These are phyloP conservation scores for Hyles vespertilio DNA, from an alignment of 1,140 invertebrate genomes.

Conservation along the genomic window DNA sequence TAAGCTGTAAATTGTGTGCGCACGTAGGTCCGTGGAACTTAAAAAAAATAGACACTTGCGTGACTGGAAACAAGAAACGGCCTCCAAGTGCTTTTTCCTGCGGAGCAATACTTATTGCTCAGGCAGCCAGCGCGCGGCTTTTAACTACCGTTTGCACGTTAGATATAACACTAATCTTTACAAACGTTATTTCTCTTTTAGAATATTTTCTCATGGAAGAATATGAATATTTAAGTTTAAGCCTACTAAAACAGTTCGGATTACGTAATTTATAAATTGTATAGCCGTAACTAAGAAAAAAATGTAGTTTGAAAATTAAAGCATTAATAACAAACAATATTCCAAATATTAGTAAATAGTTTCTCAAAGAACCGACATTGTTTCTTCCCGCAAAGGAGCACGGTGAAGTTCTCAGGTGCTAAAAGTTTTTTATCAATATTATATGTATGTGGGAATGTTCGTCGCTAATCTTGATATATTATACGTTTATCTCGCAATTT, in stretches of 20 bases:
- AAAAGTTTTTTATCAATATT: constrained; percentile 22
- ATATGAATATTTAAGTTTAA: no score
- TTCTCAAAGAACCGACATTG: neutral
- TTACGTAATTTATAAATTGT: no score
- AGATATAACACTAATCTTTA: no score
- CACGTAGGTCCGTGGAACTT: constrained; percentile 1
- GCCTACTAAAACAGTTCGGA: no score
- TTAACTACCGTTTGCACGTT: no score
- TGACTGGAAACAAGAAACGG: constrained; percentile 17
- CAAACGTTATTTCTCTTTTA: no score
- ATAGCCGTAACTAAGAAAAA: no score
- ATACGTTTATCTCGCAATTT: constrained; percentile 20
- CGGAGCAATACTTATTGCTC: constrained; percentile 13
- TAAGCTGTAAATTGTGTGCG: neutral
- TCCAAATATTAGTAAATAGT: no score
- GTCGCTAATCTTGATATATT: constrained; percentile 25
- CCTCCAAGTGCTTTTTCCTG: constrained; percentile 7
- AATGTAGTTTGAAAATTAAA: no score
- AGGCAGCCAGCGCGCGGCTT: neutral
- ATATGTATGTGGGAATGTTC: constrained; percentile 15
- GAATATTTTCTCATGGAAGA: no score
- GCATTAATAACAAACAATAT: no score
- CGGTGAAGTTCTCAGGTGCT: constrained; percentile 7
- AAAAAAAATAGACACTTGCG: constrained; percentile 16
- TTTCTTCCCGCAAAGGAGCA: neutral